These are phyloP conservation scores for Triplophysa siluroides DNA, from an alignment of 2,113 vertebrate genomes.

Conservation along the genomic window DNA sequence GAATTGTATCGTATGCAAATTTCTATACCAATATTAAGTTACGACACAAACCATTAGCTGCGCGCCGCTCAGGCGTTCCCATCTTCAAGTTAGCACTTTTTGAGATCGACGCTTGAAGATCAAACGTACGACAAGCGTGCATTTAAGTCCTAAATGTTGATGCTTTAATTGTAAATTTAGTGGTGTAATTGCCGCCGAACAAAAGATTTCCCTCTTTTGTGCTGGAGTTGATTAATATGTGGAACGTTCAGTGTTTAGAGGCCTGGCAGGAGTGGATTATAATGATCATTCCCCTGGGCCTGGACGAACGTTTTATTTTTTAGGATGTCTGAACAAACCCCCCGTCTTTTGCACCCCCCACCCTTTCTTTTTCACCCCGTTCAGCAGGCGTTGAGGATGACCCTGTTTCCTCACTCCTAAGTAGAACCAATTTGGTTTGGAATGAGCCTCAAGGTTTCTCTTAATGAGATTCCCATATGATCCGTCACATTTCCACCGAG, in stretches of 20 bases:
- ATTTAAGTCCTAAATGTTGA: not conserved
- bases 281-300: slow-evolving; percentile 58
- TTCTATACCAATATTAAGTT: slow-evolving; percentile 25
- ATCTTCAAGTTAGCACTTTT: not conserved
- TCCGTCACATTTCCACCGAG: slow-evolving; percentile 23
- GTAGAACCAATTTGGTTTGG: slow-evolving; percentile 56
- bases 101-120: not conserved
- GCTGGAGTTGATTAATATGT: slow-evolving; percentile 57
- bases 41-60: not conserved
- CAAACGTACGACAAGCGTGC: not conserved
- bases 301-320: slow-evolving; percentile 52
- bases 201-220: slow-evolving; percentile 42
- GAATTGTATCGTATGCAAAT: slow-evolving; percentile 39
- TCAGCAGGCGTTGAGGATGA: slow-evolving; percentile 53
- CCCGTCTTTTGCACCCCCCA: not conserved
- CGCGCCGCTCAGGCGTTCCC: not conserved
- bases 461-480: slow-evolving; percentile 58
- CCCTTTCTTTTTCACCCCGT: slow-evolving; percentile 38
- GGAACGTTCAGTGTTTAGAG: slow-evolving; percentile 45
- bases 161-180: slow-evolving; percentile 28
- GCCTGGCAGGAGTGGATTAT: slow-evolving; percentile 46
- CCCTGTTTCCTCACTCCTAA: slow-evolving; percentile 55
- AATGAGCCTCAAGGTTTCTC: slow-evolving; percentile 58
- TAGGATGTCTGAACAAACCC: slow-evolving; percentile 47
- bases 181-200: slow-evolving; percentile 42